Evolutionary conservation across 2,888 invertebrate genomes (phyloP), one percentile per base, ranked within the genome.

Genomic region (Elysia crispata): DNA sequence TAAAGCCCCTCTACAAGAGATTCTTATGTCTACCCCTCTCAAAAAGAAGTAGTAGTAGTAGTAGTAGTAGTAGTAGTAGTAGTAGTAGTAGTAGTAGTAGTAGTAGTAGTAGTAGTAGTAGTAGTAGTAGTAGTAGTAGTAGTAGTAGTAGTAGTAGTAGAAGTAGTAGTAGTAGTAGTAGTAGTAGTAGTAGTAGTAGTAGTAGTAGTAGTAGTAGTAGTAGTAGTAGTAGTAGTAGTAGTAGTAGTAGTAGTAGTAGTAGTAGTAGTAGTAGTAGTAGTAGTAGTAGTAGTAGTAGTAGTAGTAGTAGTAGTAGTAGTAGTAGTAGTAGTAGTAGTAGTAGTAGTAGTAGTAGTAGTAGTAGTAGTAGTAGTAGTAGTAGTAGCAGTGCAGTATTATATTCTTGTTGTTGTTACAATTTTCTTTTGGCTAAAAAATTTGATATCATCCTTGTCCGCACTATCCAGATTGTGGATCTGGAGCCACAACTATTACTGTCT

Each of bases 11-110:
- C n/a, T n/a, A n/a, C n/a, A n/a, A n/a, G n/a, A n/a, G n/a, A n/a
- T n/a, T n/a, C n/a, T n/a, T n/a, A n/a, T n/a, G n/a, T n/a, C n/a
- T n/a, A n/a, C n/a, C n/a, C n/a, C n/a, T n/a, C n/a, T n/a, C n/a
- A n/a, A n/a, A n/a, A n/a, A n/a, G n/a, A n/a, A n/a, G n/a, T n/a
- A 54, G 18, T 18, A 54, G n/a, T n/a, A n/a, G n/a, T n/a, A 3
- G 30, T 64, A 60, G 67, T 67, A 67, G 30, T 28, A 67, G 25
- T 67, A 67, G 30, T 28, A 67, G 67, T 67, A 67, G 67, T 67
- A 67, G 67, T 67, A 67, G 67, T 67, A 67, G 67, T 67, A 67
- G 67, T 67, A 67, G 67, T 67, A 67, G 67, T 67, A 67, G 67
- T 67, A 67, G 67, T 67, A 67, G 67, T 67, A 67, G 67, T 67